phyloP scores from a whole-genome alignment of 2,113 vertebrate genomes.

The Ursus arctos region DNA sequence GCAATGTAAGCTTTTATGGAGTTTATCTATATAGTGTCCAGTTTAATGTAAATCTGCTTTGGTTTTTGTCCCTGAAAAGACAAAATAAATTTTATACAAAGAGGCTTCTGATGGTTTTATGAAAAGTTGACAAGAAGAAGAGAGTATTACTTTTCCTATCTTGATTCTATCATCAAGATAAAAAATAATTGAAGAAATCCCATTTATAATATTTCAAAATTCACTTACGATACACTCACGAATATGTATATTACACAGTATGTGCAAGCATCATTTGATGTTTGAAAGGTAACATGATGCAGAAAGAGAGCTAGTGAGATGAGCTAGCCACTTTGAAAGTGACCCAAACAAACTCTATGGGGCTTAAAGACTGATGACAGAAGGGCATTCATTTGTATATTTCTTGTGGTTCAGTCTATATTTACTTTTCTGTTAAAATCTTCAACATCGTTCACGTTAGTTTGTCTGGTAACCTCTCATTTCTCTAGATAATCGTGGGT shows the following conservation, averaged over 20 bases:
- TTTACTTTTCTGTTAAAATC: constrained; percentile 39
- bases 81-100: neutral
- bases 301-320: neutral
- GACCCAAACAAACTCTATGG: neutral
- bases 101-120: neutral
- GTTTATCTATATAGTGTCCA: neutral
- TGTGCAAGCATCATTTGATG: neutral
- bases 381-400: neutral
- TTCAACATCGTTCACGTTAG: neutral
- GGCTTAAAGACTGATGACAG: neutral
- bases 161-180: neutral
- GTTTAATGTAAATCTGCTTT: neutral
- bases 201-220: neutral
- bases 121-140: neutral
- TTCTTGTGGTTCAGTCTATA: constrained; percentile 49
- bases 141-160: neutral
- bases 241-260: neutral
- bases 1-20: neutral
- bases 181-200: neutral
- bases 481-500: neutral
- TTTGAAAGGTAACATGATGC: neutral
- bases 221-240: neutral
- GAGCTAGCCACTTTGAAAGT: neutral
- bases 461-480: neutral
- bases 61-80: neutral